phyloP scores from a whole-genome alignment of 2,113 vertebrate genomes.

The Otolemur garnettii region DNA sequence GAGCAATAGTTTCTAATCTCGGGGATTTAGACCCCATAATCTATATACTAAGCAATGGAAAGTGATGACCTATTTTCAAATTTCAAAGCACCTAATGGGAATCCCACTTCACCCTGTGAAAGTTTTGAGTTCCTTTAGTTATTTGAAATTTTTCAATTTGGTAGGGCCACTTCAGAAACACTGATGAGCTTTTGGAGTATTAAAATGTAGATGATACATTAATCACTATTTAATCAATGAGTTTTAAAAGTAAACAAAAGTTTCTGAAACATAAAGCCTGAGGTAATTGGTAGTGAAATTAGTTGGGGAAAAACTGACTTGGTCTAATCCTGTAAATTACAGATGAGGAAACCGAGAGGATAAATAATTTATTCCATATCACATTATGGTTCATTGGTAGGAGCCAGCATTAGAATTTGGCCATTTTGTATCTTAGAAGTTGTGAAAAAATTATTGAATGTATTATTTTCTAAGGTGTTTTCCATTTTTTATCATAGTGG shows the following conservation, averaged over 20 bases:
- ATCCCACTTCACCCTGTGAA: not conserved
- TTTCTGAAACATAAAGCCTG: conserved; percentile 28
- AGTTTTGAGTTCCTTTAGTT: conserved; percentile 3
- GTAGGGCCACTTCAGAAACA: not conserved
- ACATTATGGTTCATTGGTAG: not conserved
- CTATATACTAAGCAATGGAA: not conserved
- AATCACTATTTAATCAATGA: conserved; percentile 42
- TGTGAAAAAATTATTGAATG: not conserved
- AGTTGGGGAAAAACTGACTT: not conserved
- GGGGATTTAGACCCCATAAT: not conserved
- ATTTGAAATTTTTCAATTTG: conserved; percentile 3
- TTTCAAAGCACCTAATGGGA: conserved; percentile 25
- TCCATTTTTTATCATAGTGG: not conserved
- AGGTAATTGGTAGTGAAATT: not conserved
- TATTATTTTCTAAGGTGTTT: not conserved
- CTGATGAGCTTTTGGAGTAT: not conserved
- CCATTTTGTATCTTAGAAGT: not conserved
- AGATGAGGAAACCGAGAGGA: not conserved
- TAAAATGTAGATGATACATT: not conserved
- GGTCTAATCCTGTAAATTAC: not conserved
- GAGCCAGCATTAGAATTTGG: not conserved
- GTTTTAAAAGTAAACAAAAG: conserved; percentile 22
- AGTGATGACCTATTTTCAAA: conserved; percentile 9
- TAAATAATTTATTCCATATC: not conserved
- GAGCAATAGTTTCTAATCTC: not conserved